Evolutionary conservation across 2,113 vertebrate species (phyloP), one percentile per base, ranked within the genome.

Genomic region (Cairina moschata): DNA sequence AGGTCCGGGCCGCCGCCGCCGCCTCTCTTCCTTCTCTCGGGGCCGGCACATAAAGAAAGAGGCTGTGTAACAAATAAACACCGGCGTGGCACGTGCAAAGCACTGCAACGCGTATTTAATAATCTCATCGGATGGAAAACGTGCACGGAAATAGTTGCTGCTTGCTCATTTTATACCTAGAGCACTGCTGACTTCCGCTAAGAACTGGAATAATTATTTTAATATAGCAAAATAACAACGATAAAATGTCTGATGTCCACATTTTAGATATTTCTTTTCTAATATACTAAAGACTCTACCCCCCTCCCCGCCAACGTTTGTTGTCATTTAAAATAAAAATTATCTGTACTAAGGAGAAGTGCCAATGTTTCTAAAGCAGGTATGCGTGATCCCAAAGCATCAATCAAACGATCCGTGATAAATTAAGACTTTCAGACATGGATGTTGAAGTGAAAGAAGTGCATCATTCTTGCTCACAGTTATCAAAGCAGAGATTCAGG

Each of bases 81-180:
- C 4, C 1, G 67, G 17, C 5, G 1, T 1, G 54, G 77, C 77
- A 1, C 2, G 16, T 11, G 60, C 13, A 1, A 48, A 50, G 60
- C 2, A 9, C 36, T 15, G 5, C 2, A 13, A 9, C 31, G 0
- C 36, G 14, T 4, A 3, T 1, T 6, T 2, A 3, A n/a, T 11
- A 10, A 73, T 34, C 22, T 13, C 52, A 10, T 10, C 69, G 5
- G 13, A 28, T 0, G 34, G 55, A 2, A 68, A 29, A 68, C 5
- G 7, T 3, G 13, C 46, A 13, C 38, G 14, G 58, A n/a, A 42
- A 9, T 4, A 14, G 17, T 22, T 56, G 12, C 48, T 23, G 0
- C 63, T 32, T 7, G 1, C 52, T 42, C 69, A 1, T 32, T 52
- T 29, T 0, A 11, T 56, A 8, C 4, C 8, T 2, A 2, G 22